Evolutionary conservation across 2,888 invertebrate genomes (phyloP).

Genomic region (Tortrix viridana): DNA sequence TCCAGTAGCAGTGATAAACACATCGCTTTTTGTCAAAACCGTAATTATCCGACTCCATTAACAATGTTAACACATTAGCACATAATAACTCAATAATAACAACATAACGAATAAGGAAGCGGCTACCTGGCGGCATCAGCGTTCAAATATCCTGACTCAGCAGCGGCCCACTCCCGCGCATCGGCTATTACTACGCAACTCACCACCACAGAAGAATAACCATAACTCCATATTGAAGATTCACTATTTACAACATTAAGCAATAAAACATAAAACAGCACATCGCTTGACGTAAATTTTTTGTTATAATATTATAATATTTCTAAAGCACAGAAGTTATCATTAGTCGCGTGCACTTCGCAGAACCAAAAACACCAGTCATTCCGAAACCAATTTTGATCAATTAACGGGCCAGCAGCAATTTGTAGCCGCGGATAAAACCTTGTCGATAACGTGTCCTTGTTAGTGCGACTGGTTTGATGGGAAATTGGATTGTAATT

Average conservation of each 20-base stretch:
- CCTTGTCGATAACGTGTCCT: conserved; percentile 71
- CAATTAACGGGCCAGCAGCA: conserved; percentile 76
- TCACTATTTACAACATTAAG: no score
- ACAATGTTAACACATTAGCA: conserved; percentile 21
- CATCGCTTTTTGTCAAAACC: no score
- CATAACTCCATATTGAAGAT: no score
- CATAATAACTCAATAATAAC: conserved; percentile 38
- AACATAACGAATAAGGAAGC: conserved; percentile 43
- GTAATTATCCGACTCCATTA: not conserved
- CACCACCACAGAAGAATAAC: no score
- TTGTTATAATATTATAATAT: no score
- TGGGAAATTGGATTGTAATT: conserved; percentile 21
- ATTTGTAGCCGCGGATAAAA: conserved; percentile 68
- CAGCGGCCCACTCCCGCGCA: conserved; percentile 63
- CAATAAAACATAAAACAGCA: no score
- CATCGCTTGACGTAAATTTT: no score
- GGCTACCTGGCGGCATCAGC: conserved; percentile 49
- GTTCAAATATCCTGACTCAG: conserved; percentile 79
- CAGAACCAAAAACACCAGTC: conserved; percentile 75
- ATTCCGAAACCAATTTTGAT: conserved; percentile 67
- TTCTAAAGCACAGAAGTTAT: conserved; percentile 42
- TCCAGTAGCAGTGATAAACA: no score
- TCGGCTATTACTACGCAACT: conserved; percentile 64
- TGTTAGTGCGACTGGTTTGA: conserved; percentile 55
- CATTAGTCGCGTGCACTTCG: conserved; percentile 78